These are phyloP conservation scores for Podilymbus podiceps DNA, from an alignment of 2,113 vertebrate species.

Conservation along the genomic window DNA sequence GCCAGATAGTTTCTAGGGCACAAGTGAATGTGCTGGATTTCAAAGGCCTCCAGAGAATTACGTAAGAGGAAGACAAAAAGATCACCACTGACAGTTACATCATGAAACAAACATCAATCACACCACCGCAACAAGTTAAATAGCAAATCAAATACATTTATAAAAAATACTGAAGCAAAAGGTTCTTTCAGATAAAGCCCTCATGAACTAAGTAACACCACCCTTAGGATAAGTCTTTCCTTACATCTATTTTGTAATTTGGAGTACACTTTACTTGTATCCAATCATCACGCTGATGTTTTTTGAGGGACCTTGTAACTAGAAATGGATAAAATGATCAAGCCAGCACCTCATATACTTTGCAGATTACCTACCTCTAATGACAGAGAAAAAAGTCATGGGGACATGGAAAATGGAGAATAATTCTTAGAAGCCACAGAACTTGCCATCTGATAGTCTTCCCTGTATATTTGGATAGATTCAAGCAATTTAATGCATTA, in stretches of 20 bases:
- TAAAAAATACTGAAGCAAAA: not conserved
- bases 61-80: slow-evolving; percentile 8
- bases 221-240: not conserved
- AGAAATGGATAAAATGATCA: not conserved
- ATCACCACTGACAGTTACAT: not conserved
- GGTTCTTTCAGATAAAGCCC: not conserved
- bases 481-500: not conserved
- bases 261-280: not conserved
- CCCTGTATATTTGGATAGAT: not conserved
- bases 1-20: slow-evolving; percentile 18
- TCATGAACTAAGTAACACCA: not conserved
- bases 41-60: not conserved
- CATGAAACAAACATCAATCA: not conserved
- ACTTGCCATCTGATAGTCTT: not conserved
- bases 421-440: not conserved
- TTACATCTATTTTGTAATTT: not conserved
- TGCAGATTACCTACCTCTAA: not conserved
- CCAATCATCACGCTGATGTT: no score
- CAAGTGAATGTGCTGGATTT: slow-evolving; percentile 23
- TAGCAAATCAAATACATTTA: not conserved
- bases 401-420: not conserved
- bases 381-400: not conserved
- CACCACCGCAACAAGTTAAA: not conserved
- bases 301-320: not conserved
- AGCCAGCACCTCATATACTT: not conserved